Base-by-base conservation (phyloP, 2,888 invertebrate genomes). In the Aquatica leii region DNA sequence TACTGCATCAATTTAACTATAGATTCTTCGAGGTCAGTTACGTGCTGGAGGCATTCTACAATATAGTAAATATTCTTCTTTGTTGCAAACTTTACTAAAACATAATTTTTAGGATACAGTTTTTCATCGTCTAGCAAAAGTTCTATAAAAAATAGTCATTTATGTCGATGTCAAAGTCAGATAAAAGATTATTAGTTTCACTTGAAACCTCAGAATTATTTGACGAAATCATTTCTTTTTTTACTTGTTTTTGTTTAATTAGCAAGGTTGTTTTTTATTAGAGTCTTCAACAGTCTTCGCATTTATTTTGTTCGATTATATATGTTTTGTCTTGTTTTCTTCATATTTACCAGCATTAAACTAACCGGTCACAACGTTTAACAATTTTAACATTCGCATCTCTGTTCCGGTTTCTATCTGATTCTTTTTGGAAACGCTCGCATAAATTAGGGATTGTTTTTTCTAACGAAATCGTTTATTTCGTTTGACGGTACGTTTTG, bases 211-310 rank as follows among this genome's bases (percentile, higher is more conserved):
- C 8, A 41, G n/a, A n/a, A n/a, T n/a, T n/a, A n/a, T n/a, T n/a
- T 41, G 14, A 41, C 14, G 41, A 6, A 11, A 37, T 37, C 12
- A 37, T 37, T n/a, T 37, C 37, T n/a, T 37, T 37, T 37, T 37
- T 37, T 41, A 15, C 14, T 41, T 1, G 8, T 41, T 24, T 41
- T 41, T 41, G 41, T 41, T 41, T 41, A 41, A 41, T 41, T 41
- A 8, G 41, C 12, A 3, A 37, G 11, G 37, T 37, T 5, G 31
- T 41, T 41, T 15, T 15, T 8, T 15, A 14, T 6, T 24, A 2
- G 14, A 41, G 15, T 41, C 41, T 41, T 14, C 41, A 41, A 15
- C 14, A 14, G 2, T 41, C 15, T 41, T 41, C 41, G 12, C 14
- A 14, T 3, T 41, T 15, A 1, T 12, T 41, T 41, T 41, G 4